Conservation (phyloP, 2,888 invertebrate species). For the Dinocampus coccinellae region DNA sequence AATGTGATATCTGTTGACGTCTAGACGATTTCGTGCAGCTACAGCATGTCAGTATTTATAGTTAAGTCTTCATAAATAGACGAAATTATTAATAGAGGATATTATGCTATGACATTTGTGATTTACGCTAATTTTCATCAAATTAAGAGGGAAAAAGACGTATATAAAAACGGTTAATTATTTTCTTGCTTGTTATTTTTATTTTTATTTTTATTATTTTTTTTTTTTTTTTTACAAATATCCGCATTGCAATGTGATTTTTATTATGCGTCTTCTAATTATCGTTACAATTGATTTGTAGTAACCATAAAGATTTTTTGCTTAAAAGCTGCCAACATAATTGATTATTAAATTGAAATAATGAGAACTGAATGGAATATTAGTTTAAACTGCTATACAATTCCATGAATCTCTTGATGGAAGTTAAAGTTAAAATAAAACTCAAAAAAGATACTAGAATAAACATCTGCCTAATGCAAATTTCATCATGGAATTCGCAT, state of each 20-base stretch:
- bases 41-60: slow-evolving; percentile 40
- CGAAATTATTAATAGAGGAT: slow-evolving; percentile 54
- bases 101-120: slow-evolving; percentile 45
- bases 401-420: not conserved
- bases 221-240: not conserved
- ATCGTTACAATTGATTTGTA: too few relatives aligned
- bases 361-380: not conserved
- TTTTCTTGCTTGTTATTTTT: too few relatives aligned
- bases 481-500: slow-evolving; percentile 2
- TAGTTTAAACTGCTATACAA: not conserved
- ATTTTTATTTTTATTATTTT: too few relatives aligned
- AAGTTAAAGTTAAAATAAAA: not conserved
- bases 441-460: not conserved
- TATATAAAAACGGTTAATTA: not conserved
- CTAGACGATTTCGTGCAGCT: slow-evolving; percentile 34
- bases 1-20: too few relatives aligned
- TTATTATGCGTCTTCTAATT: too few relatives aligned
- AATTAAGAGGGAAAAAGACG: not conserved
- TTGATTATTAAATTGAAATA: too few relatives aligned
- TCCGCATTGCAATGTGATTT: too few relatives aligned
- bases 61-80: slow-evolving; percentile 54
- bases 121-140: slow-evolving; percentile 33
- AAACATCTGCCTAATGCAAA: not conserved
- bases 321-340: not conserved
- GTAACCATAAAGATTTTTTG: too few relatives aligned